A percentile compares a stretch with the other conserved stretches of the same genome.
These are phyloP conservation scores for Caenorhabditis doughertyi DNA, from an alignment of 2,888 invertebrate genomes.

Conservation along the genomic window DNA sequence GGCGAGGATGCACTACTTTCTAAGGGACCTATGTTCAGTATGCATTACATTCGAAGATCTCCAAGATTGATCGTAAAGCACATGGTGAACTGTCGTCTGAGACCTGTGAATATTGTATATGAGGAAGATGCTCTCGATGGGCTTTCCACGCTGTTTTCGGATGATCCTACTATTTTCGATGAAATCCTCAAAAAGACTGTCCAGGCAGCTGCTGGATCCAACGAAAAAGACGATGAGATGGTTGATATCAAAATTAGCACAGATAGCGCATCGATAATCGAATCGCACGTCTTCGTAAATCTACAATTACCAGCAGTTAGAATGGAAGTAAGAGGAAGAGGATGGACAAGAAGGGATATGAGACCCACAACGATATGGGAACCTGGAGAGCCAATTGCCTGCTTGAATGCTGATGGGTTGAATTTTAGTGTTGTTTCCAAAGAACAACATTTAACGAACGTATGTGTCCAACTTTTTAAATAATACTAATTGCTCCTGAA, in stretches of 20 bases:
- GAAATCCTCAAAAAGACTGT: slow-evolving; percentile 36
- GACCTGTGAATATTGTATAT: slow-evolving; percentile 80
- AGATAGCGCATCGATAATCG: slow-evolving; percentile 53
- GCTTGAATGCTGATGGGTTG: slow-evolving; percentile 68
- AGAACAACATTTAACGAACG: slow-evolving; percentile 71
- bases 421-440: slow-evolving; percentile 72
- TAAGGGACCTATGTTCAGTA: slow-evolving; percentile 66
- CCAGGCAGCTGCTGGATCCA: neutral
- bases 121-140: slow-evolving; percentile 76
- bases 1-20: slow-evolving; percentile 35
- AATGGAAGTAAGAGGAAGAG: slow-evolving; percentile 60
- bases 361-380: slow-evolving; percentile 64
- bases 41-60: slow-evolving; percentile 79
- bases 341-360: slow-evolving; percentile 56
- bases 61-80: slow-evolving; percentile 77
- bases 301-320: slow-evolving; percentile 65
- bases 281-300: slow-evolving; percentile 69
- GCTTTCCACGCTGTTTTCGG: slow-evolving; percentile 68
- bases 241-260: slow-evolving; percentile 37
- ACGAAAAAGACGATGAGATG: slow-evolving; percentile 37
- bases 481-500: neutral
- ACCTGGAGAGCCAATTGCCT: slow-evolving; percentile 73
- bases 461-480: slow-evolving; percentile 23
- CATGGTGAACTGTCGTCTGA: slow-evolving; percentile 75
- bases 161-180: slow-evolving; percentile 64